Evolutionary conservation across 2,113 vertebrate genomes (phyloP), one percentile per base, ranked within the genome.

Genomic region (Hydrolagus affinis): DNA sequence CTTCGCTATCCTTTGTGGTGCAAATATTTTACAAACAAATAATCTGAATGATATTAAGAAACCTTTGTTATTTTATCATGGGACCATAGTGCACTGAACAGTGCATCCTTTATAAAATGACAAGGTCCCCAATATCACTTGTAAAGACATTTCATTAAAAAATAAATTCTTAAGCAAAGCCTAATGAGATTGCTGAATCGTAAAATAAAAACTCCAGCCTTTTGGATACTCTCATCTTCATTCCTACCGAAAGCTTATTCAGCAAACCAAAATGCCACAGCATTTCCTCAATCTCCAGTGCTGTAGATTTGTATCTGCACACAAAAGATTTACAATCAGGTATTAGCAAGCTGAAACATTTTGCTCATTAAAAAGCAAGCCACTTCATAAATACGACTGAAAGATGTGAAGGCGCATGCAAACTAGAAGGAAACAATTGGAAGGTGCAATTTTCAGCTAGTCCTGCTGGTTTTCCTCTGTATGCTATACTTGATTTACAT

Each of bases 211-310:
- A 92, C 93, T 89, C 91, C 92, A 92, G 94, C 93, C 87, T 92
- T 91, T 90, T 88, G 86, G 92, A 92, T 90, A 89, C 91, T 92
- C 94, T 93, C 93, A 91, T 90, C 90, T 93, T 92, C 90, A 95
- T 95, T 95, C 94, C 94, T 91, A 94, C 93, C 95, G 92, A 91
- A 90, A 94, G 96, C 96, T 96, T 97, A 96, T 96, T 98, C 97
- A 98, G 97, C 96, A 97, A 94, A 95, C 93, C 94, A 92, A 98
- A 98, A 98, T 97, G 96, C 95, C 96, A 97, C 91, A 89, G 92
- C 91, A 86, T 91, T 93, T 91, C 91, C 93, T 92, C 93, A 90
- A 93, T 94, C 94, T 94, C 94, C 94, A 93, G 93, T 93, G 94
- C 94, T 95, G 91, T 96, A 95, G 95, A 94, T 92, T 94, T 92